A percentile compares a stretch with the other conserved stretches of the same genome.
Evolutionary conservation across 2,797 vertebrate genomes (phyloP).

Genomic region (Rhinella marina): DNA sequence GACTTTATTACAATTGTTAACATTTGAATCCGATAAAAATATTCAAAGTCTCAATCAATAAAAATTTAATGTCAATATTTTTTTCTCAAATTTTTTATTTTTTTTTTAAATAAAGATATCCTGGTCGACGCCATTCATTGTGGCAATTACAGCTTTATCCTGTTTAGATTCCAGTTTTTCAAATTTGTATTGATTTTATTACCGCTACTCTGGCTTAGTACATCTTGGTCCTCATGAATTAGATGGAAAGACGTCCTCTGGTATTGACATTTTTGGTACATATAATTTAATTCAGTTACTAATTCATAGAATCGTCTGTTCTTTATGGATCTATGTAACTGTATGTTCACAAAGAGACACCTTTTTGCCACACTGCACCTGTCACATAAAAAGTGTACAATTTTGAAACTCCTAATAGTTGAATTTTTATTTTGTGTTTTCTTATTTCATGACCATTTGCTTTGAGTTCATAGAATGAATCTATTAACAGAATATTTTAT

Average conservation of each 20-base stretch:
- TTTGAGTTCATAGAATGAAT: constrained; percentile 44
- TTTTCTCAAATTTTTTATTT: background rate
- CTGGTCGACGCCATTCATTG: background rate
- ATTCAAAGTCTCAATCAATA: constrained; percentile 30
- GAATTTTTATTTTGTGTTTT: constrained; percentile 44
- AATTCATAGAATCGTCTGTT: constrained; percentile 46
- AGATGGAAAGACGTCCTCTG: constrained; percentile 32
- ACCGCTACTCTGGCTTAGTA: constrained; percentile 50
- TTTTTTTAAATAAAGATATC: constrained; percentile 13
- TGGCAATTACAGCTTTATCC: constrained; percentile 16
- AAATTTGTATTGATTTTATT: constrained; percentile 7
- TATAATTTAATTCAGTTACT: constrained; percentile 9
- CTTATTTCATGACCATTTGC: constrained; percentile 32
- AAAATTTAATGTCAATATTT: background rate
- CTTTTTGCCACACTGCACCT: constrained; percentile 31
- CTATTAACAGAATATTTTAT: constrained; percentile 51
- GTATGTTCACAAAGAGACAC: constrained; percentile 34
- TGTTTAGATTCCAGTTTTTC: constrained; percentile 1
- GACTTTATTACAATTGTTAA: constrained; percentile 41
- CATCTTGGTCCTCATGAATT: constrained; percentile 47
- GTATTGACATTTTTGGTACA: constrained; percentile 28
- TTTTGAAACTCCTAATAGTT: constrained; percentile 36
- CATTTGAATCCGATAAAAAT: constrained; percentile 22
- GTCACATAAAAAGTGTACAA: constrained; percentile 39
- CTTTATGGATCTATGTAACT: constrained; percentile 48